These are phyloP conservation scores for Vidua macroura DNA, from an alignment of 2,113 vertebrate species.

Conservation along the genomic window DNA sequence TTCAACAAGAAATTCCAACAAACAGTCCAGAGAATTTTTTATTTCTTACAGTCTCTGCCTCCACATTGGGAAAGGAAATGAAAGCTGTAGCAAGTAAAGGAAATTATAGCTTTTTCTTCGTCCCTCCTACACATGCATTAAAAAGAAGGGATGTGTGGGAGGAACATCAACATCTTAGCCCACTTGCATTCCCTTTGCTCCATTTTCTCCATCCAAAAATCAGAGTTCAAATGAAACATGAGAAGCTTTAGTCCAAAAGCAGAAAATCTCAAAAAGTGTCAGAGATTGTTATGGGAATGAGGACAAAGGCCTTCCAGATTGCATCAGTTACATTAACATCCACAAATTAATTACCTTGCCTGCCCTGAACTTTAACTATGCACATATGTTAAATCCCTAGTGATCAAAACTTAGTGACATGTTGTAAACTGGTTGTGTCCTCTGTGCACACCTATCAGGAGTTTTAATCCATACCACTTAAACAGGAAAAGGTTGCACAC, in stretches of 20 bases:
- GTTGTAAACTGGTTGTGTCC: background rate
- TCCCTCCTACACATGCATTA: slow-evolving; percentile 33
- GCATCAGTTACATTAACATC: background rate
- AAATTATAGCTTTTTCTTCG: background rate
- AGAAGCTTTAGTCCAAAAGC: background rate
- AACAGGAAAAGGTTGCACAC: background rate
- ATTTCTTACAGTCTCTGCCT: background rate
- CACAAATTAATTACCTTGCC: background rate
- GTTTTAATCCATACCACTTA: background rate
- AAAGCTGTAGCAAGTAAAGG: background rate
- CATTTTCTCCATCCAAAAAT: background rate
- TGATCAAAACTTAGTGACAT: background rate
- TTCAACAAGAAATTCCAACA: background rate
- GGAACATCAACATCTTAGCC: background rate
- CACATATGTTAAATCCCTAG: background rate
- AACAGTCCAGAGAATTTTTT: background rate
- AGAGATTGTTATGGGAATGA: background rate
- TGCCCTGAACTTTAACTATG: background rate
- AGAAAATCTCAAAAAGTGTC: background rate
- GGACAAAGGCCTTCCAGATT: background rate
- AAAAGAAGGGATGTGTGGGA: background rate
- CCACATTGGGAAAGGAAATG: background rate
- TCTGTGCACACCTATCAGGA: background rate
- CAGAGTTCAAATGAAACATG: slow-evolving; percentile 26
- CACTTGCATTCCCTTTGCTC: slow-evolving; percentile 8